phyloP scores from a whole-genome alignment of 2,888 invertebrate genomes.

The Conistra vaccinii region DNA sequence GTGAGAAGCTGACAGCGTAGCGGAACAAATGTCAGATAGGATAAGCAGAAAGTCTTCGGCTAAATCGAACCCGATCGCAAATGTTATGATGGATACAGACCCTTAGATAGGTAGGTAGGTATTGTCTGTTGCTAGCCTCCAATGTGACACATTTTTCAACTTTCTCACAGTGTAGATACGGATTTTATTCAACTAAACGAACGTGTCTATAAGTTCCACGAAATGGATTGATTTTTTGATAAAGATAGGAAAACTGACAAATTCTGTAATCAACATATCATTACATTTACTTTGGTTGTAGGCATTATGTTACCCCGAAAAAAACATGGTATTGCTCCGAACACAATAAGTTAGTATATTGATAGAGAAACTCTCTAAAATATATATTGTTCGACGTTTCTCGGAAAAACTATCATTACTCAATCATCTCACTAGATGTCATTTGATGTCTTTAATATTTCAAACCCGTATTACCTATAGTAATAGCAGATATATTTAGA shows the following conservation, averaged over 20 bases:
- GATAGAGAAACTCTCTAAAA: background rate
- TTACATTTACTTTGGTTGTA: background rate
- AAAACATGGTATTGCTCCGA: background rate
- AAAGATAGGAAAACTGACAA: background rate
- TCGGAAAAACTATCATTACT: slow-evolving; percentile 8
- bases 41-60: slow-evolving; percentile 50
- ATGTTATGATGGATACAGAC: slow-evolving; percentile 62
- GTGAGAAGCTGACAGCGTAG: slow-evolving; percentile 59
- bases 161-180: slow-evolving; percentile 15
- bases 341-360: background rate
- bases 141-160: slow-evolving; percentile 46
- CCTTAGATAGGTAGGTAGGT: slow-evolving; percentile 1
- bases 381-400: background rate
- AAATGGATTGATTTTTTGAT: background rate
- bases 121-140: slow-evolving; percentile 23
- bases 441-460: slow-evolving; percentile 20
- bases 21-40: slow-evolving; percentile 45
- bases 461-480: background rate
- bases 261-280: background rate
- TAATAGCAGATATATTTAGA: slow-evolving; percentile 3
- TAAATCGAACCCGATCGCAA: slow-evolving; percentile 45
- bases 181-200: background rate
- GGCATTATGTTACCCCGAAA: background rate
- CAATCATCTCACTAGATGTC: slow-evolving; percentile 9
- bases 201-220: background rate